Percentiles rank a stretch among this genome's conserved stretches.
These are phyloP conservation scores for Xestia sexstrigata DNA, from an alignment of 2,888 invertebrate species.

Conservation along the genomic window DNA sequence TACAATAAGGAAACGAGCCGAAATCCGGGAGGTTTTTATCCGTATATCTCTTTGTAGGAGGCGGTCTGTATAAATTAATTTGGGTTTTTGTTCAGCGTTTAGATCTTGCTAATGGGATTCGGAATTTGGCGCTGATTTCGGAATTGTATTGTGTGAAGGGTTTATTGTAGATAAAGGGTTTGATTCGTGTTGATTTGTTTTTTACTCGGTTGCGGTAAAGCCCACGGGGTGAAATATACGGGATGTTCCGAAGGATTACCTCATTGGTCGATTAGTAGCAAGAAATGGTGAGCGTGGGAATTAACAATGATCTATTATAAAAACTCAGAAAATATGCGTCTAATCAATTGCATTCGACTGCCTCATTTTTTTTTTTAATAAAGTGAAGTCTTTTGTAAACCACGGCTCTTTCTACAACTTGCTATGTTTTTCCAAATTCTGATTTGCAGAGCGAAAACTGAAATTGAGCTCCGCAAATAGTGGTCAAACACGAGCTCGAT, in stretches of 20 bases:
- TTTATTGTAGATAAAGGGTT: constrained; percentile 25
- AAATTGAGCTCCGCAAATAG: not conserved
- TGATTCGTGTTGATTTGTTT: constrained; percentile 49
- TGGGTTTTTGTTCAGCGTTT: constrained; percentile 63
- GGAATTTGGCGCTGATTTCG: constrained; percentile 47
- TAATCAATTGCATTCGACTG: too few relatives aligned
- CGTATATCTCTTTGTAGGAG: constrained; percentile 64
- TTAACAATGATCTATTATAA: too few relatives aligned
- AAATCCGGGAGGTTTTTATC: constrained; percentile 62
- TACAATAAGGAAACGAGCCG: constrained; percentile 80
- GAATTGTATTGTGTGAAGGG: constrained; percentile 53
- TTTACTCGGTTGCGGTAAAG: not conserved
- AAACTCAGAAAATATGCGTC: too few relatives aligned
- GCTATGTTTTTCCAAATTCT: not conserved
- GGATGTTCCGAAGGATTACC: not conserved
- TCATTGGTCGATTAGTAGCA: too few relatives aligned
- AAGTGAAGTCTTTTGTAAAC: too few relatives aligned
- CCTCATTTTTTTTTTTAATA: too few relatives aligned
- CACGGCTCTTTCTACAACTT: not conserved
- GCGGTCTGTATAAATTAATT: constrained; percentile 69
- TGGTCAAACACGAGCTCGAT: not conserved
- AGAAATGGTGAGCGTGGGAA: too few relatives aligned
- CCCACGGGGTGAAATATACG: not conserved
- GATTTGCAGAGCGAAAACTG: not conserved
- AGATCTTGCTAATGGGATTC: constrained; percentile 51